Conservation (phyloP, 2,888 invertebrate species). For the Netelia virgata region DNA sequence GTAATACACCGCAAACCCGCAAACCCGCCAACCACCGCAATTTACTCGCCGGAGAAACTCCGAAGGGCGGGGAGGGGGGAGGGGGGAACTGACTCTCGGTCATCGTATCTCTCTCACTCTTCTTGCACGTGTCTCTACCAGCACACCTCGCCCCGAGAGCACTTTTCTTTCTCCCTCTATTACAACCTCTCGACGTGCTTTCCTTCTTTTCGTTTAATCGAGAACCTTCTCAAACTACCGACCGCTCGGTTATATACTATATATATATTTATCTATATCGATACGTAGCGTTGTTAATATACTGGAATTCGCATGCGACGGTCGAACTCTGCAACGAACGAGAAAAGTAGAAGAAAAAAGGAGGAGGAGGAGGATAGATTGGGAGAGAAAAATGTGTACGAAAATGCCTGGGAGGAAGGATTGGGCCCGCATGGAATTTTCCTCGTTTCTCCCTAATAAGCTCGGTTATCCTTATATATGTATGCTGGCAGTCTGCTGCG, state of each 20-base stretch:
- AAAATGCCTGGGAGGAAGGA: conserved; percentile 64
- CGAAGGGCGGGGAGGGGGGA: too few relatives aligned
- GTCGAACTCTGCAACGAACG: conserved; percentile 15
- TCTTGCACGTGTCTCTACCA: conserved; percentile 22
- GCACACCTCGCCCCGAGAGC: conserved; percentile 11
- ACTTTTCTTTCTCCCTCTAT: conserved; percentile 5
- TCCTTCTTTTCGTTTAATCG: conserved; percentile 45
- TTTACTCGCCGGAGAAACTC: conserved; percentile 70
- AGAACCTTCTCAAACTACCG: conserved; percentile 37
- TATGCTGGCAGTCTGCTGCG: background rate
- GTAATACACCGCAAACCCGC: conserved; percentile 77
- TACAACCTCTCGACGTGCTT: conserved; percentile 6
- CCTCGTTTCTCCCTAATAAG: conserved; percentile 69
- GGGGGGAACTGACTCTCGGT: conserved; percentile 16
- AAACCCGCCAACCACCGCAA: conserved; percentile 76
- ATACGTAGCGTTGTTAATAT: background rate
- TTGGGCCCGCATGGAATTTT: conserved; percentile 57
- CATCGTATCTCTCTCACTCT: conserved; percentile 42
- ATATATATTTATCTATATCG: background rate
- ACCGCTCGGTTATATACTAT: background rate
- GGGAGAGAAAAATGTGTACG: conserved; percentile 48
- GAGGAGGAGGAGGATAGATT: background rate
- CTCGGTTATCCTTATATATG: conserved; percentile 54
- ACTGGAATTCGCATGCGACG: conserved; percentile 28
- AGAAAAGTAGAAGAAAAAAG: conserved; percentile 22